Conservation (phyloP, 53 echinoderm and acorn worm genomes). For the Holothuria leucospilota region DNA sequence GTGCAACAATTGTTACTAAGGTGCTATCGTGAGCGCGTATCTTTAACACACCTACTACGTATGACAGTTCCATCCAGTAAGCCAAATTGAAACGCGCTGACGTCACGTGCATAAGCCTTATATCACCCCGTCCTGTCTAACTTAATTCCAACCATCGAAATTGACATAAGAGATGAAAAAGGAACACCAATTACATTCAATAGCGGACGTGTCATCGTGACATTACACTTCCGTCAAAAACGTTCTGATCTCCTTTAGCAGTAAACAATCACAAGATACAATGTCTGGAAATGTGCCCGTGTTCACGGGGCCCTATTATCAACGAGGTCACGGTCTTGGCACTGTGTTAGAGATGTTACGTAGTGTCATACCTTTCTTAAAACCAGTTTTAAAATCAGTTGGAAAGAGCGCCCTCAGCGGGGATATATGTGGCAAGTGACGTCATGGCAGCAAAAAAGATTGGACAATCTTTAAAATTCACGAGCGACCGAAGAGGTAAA, state of each 20-base stretch:
- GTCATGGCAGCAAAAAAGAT: constrained; percentile 56
- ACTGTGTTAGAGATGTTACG: constrained; percentile 58
- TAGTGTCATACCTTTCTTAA: constrained; percentile 66
- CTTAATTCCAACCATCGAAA: constrained; percentile 55
- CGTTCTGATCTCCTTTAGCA: constrained; percentile 27
- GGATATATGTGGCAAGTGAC: constrained; percentile 46
- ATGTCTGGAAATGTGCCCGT: neutral
- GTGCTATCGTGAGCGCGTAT: too few species aligned
- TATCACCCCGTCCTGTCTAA: constrained; percentile 67
- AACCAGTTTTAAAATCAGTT: constrained; percentile 49
- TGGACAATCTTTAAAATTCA: constrained; percentile 43
- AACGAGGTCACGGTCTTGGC: constrained; percentile 64
- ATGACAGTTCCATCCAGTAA: too few species aligned
- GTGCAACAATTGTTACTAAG: too few species aligned
- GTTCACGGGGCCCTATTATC: constrained; percentile 14
- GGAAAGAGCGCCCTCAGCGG: constrained; percentile 62
- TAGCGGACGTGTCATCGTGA: constrained; percentile 52
- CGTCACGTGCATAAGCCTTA: too few species aligned
- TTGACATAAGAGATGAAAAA: constrained; percentile 74
- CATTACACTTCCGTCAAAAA: constrained; percentile 74
- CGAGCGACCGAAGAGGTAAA: constrained; percentile 6
- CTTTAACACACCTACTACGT: too few species aligned
- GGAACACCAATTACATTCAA: neutral
- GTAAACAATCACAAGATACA: neutral
- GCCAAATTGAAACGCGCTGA: too few species aligned